These are phyloP conservation scores for Temnothorax curvispinosus DNA, from an alignment of 1,140 invertebrate genomes.

Conservation along the genomic window DNA sequence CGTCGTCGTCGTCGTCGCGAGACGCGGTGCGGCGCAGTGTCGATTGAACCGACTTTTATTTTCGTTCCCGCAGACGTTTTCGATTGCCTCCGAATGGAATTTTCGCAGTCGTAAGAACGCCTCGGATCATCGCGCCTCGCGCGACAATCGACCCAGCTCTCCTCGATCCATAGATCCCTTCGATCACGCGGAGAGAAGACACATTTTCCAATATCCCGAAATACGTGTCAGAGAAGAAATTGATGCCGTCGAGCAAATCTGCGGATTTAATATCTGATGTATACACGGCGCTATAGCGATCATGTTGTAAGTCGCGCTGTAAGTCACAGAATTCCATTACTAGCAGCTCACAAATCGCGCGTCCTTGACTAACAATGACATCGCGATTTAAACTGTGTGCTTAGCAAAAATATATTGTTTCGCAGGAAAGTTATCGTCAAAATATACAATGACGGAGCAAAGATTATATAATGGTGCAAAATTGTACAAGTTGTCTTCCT, in stretches of 20 bases:
- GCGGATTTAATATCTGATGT: conserved; percentile 58
- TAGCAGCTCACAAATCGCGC: background rate
- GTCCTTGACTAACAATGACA: background rate
- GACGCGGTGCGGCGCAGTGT: conserved; percentile 10
- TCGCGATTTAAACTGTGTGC: background rate
- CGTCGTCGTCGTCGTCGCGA: conserved; percentile 37
- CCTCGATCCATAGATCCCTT: conserved; percentile 33
- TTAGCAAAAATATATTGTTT: background rate
- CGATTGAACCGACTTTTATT: conserved; percentile 60
- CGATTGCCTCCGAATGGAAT: conserved; percentile 52
- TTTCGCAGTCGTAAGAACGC: conserved; percentile 26
- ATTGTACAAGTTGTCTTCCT: background rate
- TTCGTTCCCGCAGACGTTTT: conserved; percentile 43
- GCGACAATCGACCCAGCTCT: conserved; percentile 24
- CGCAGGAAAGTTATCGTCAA: background rate
- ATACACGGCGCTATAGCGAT: conserved; percentile 12
- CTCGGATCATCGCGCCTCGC: conserved; percentile 20
- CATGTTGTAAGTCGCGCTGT: conserved; percentile 42
- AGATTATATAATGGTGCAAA: background rate
- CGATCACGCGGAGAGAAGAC: conserved; percentile 48
- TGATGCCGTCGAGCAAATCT: conserved; percentile 59
- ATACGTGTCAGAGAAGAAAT: conserved; percentile 57
- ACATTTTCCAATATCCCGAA: conserved; percentile 56
- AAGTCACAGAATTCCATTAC: conserved; percentile 51
- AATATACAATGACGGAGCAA: background rate